phyloP scores from a whole-genome alignment of 1,140 invertebrate genomes.

The Drosophila repletoides region DNA sequence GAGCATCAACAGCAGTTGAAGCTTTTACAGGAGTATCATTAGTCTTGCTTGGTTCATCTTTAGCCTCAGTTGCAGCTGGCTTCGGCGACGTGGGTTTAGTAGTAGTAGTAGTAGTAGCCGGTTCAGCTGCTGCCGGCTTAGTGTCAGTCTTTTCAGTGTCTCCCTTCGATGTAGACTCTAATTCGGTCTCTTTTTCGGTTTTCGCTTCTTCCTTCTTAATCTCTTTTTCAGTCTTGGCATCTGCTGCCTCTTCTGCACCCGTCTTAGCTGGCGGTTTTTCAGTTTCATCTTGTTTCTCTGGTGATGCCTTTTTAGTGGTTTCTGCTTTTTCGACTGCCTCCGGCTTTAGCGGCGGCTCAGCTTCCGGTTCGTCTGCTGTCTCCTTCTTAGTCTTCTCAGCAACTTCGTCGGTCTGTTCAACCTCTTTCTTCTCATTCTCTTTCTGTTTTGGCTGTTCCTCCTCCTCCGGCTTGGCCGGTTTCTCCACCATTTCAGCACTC shows the following conservation, averaged over 20 bases:
- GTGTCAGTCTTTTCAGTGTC: slow-evolving; percentile 60
- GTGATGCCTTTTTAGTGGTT: slow-evolving; percentile 1
- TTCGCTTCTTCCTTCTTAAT: not conserved
- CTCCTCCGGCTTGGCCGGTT: slow-evolving; percentile 12
- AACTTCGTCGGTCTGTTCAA: slow-evolving; percentile 16
- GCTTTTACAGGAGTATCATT: slow-evolving; percentile 7
- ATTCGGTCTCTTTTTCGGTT: slow-evolving; percentile 25
- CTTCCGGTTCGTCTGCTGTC: slow-evolving; percentile 3
- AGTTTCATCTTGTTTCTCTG: slow-evolving; percentile 22
- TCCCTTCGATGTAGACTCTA: slow-evolving; percentile 32
- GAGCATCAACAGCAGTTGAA: slow-evolving; percentile 1
- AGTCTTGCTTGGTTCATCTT: slow-evolving; percentile 31
- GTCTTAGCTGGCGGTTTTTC: not conserved
- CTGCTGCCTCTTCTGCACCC: not conserved
- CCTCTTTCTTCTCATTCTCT: too few relatives aligned
- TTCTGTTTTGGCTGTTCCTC: slow-evolving; percentile 27
- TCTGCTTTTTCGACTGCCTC: slow-evolving; percentile 16
- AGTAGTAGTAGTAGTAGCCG: not conserved
- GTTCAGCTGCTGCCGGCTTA: slow-evolving; percentile 10
- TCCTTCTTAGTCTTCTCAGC: slow-evolving; percentile 16
- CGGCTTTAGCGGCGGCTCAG: slow-evolving; percentile 2
- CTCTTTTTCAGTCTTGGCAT: slow-evolving; percentile 28
- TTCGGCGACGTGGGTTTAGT: slow-evolving; percentile 4
- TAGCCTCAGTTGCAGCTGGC: slow-evolving; percentile 9
- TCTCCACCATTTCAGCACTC: slow-evolving; percentile 24